Conservation (phyloP, 1,140 invertebrate species). For the Chelonus insularis region DNA sequence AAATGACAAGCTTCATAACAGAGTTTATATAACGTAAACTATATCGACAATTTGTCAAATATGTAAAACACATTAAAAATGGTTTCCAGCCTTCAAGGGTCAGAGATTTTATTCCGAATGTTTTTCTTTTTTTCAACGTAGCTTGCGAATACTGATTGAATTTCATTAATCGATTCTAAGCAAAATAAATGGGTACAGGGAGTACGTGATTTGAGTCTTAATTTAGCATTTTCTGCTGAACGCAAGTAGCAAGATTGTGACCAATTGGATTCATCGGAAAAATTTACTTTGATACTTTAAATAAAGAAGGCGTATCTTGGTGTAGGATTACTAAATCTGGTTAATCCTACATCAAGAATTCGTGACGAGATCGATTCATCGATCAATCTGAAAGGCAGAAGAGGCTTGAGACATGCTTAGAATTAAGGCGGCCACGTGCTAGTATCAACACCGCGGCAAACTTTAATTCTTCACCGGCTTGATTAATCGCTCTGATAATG, state of each 20-base stretch:
- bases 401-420: neutral
- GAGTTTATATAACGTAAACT: too few species aligned
- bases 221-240: slow-evolving; percentile 1
- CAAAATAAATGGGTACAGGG: slow-evolving; percentile 9
- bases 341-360: slow-evolving; percentile 10
- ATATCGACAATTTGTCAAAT: too few species aligned
- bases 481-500: slow-evolving; percentile 18
- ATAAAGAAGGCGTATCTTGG: slow-evolving; percentile 3
- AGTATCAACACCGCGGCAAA: neutral
- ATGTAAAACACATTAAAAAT: too few species aligned
- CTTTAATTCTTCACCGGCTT: neutral
- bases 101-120: neutral
- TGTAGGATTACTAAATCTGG: neutral
- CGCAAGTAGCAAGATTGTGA: slow-evolving; percentile 5
- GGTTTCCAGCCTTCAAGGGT: too few species aligned
- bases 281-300: slow-evolving; percentile 2
- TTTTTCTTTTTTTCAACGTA: neutral
- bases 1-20: too few species aligned
- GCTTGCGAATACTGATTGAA: neutral
- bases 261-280: slow-evolving; percentile 10
- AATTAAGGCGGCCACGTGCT: slow-evolving; percentile 12
- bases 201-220: slow-evolving; percentile 8
- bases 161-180: slow-evolving; percentile 18
- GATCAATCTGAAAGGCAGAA: slow-evolving; percentile 6
- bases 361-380: slow-evolving; percentile 15